A percentile compares a stretch with the other conserved stretches of the same genome.
Conservation (phyloP, 2,888 invertebrate species). For the Agonopterix arenella region DNA sequence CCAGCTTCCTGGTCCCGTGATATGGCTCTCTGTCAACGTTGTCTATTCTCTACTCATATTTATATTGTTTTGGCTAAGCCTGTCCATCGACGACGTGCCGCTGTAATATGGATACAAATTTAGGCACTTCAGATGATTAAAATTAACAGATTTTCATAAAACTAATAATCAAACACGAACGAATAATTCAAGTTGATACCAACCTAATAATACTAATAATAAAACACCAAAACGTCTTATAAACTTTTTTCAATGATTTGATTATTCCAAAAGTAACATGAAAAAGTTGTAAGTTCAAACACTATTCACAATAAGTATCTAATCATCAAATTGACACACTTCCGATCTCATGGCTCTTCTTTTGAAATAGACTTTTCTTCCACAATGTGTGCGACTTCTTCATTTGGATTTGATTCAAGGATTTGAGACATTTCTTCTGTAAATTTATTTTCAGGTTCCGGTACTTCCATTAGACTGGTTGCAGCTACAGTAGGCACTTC, state of each 20-base stretch:
- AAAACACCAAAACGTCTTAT: neutral
- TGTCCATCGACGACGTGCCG: too few relatives aligned
- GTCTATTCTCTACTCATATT: too few relatives aligned
- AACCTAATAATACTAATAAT: neutral
- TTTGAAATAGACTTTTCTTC: constrained; percentile 30
- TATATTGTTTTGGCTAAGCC: too few relatives aligned
- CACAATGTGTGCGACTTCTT: constrained; percentile 29
- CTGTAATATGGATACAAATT: neutral
- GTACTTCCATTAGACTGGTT: neutral
- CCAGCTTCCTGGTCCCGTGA: too few relatives aligned
- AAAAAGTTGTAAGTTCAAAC: neutral
- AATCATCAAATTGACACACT: neutral
- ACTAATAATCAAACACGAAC: neutral
- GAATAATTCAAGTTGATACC: neutral
- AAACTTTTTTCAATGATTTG: neutral
- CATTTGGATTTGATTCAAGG: constrained; percentile 16
- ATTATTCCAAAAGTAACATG: neutral
- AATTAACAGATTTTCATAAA: neutral
- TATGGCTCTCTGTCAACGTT: too few relatives aligned
- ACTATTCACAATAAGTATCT: too few relatives aligned
- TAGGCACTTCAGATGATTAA: constrained; percentile 7
- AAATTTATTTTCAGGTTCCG: neutral
- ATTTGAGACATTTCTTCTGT: constrained; percentile 1
- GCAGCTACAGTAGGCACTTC: neutral
- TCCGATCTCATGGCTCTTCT: neutral